Percentiles rank a stretch among this genome's conserved stretches.
These are phyloP conservation scores for Ectropis grisescens DNA, from an alignment of 1,140 invertebrate species.

Conservation along the genomic window DNA sequence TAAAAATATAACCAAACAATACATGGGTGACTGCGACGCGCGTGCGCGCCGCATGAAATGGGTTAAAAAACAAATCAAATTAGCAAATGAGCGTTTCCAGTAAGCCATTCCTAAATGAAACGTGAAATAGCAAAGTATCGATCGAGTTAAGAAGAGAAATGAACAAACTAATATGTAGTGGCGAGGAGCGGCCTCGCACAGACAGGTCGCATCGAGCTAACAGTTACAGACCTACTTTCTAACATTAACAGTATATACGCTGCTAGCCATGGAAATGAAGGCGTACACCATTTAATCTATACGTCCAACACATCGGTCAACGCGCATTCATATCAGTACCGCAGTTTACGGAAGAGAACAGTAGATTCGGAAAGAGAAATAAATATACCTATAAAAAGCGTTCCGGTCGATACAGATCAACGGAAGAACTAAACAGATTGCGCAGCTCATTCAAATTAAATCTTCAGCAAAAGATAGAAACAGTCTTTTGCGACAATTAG, in stretches of 20 bases:
- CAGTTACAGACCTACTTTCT: constrained; percentile 59
- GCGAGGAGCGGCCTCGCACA: constrained; percentile 48
- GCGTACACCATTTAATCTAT: constrained; percentile 61
- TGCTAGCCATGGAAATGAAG: constrained; percentile 65
- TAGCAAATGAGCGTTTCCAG: constrained; percentile 55
- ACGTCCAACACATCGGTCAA: constrained; percentile 60
- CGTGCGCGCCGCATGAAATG: constrained; percentile 29
- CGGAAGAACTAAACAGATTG: constrained; percentile 69
- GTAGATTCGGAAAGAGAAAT: constrained; percentile 65
- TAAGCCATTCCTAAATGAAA: constrained; percentile 62
- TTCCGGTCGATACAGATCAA: constrained; percentile 58
- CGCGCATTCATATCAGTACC: constrained; percentile 65
- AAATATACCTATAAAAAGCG: constrained; percentile 70
- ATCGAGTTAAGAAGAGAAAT: constrained; percentile 44
- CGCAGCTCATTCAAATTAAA: constrained; percentile 70
- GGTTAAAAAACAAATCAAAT: constrained; percentile 36
- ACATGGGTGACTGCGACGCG: constrained; percentile 39
- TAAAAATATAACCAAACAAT: constrained; percentile 54
- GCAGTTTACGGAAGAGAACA: constrained; percentile 60
- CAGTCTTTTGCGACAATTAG: constrained; percentile 69
- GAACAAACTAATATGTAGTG: constrained; percentile 49
- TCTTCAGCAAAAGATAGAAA: constrained; percentile 69
- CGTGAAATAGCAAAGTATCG: constrained; percentile 53
- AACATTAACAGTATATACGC: constrained; percentile 56
- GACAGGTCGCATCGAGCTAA: constrained; percentile 61